Conservation (phyloP, 2,797 vertebrate genomes). For the Bradypodion pumilum region DNA sequence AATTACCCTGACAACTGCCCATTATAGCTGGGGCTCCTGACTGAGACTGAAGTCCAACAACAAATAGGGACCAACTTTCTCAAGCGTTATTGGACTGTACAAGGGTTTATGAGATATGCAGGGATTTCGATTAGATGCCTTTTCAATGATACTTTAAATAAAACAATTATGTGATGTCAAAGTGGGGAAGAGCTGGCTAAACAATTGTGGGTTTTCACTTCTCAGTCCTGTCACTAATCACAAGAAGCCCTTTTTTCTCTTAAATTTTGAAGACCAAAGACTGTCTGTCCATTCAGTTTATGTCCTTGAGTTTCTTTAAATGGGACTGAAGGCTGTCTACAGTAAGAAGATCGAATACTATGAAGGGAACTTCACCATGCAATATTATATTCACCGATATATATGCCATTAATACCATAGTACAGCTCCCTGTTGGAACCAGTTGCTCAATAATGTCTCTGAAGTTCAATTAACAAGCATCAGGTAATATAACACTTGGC, state of each 20-base stretch:
- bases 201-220: background rate
- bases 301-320: background rate
- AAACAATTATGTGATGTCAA: background rate
- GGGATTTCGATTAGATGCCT: background rate
- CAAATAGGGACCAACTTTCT: background rate
- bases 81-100: background rate
- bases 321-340: background rate
- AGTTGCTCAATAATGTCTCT: slow-evolving; percentile 68
- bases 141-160: slow-evolving; percentile 1
- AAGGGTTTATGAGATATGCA: background rate
- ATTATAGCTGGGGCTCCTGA: too few species aligned
- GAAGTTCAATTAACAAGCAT: slow-evolving; percentile 70
- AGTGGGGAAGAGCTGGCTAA: background rate
- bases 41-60: too few species aligned
- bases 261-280: background rate
- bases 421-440: slow-evolving; percentile 54
- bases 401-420: slow-evolving; percentile 61
- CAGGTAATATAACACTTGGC: slow-evolving; percentile 72
- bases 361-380: slow-evolving; percentile 37
- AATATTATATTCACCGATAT: slow-evolving; percentile 61
- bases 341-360: slow-evolving; percentile 43
- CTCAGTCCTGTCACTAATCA: background rate
- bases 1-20: background rate
- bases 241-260: background rate
- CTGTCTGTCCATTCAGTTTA: background rate